Evolutionary conservation across 2,113 vertebrate genomes (phyloP).

Genomic region (Sphyrna mokarran): DNA sequence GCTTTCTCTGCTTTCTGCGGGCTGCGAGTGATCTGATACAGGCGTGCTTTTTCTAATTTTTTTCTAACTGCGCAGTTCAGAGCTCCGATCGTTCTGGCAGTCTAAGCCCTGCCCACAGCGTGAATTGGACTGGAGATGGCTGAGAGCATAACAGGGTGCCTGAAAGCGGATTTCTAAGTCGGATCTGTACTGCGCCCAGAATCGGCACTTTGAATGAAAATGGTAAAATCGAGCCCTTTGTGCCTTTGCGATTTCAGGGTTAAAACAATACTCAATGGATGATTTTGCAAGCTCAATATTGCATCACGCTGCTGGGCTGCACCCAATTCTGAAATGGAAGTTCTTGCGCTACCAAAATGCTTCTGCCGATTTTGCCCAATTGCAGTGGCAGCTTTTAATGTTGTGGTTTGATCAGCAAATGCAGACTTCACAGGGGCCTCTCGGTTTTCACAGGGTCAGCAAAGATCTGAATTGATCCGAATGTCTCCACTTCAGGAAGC

Average conservation of each 20-base stretch:
- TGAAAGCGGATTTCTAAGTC: no score
- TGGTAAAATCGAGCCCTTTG: background rate
- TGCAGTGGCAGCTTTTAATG: background rate
- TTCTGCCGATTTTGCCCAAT: background rate
- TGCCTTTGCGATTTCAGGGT: background rate
- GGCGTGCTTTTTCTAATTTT: no score
- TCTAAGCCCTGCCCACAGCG: no score
- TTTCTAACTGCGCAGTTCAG: no score
- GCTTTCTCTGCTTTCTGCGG: no score
- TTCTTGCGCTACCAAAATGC: background rate
- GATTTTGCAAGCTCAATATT: background rate
- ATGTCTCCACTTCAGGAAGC: background rate
- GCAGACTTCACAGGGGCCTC: background rate
- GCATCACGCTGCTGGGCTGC: background rate
- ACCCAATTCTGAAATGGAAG: background rate
- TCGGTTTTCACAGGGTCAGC: background rate
- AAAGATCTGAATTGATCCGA: background rate
- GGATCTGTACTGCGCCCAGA: no score
- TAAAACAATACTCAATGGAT: background rate
- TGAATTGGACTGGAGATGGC: no score
- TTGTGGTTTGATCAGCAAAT: background rate
- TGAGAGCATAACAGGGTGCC: no score
- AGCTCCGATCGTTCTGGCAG: no score
- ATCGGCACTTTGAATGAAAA: no score
- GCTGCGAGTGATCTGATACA: no score